Evolutionary conservation across 2,888 invertebrate genomes (phyloP).

Genomic region (Plagodis dolabraria): DNA sequence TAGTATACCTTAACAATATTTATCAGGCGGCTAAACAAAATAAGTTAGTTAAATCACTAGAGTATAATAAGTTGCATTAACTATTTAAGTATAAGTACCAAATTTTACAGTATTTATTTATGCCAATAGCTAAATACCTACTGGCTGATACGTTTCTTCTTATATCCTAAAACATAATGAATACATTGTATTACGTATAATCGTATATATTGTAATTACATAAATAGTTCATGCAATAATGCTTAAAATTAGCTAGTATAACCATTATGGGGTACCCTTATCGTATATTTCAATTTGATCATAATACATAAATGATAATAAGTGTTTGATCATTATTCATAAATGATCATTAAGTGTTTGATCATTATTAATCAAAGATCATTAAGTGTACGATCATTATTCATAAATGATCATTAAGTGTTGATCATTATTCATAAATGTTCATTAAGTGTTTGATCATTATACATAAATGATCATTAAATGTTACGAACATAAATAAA

Average conservation of each 20-base stretch:
- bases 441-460: no score
- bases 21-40: slow-evolving; percentile 21
- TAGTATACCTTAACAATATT: slow-evolving; percentile 10
- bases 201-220: slow-evolving; percentile 5
- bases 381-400: no score
- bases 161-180: slow-evolving; percentile 7
- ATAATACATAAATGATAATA: no score
- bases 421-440: no score
- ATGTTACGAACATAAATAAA: no score
- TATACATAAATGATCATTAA: no score
- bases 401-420: no score
- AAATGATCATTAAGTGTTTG: no score
- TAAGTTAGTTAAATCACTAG: slow-evolving; percentile 16
- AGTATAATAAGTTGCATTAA: slow-evolving; percentile 9
- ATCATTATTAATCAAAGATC: no score
- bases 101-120: background rate
- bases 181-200: slow-evolving; percentile 1
- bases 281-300: no score
- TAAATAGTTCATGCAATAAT: background rate
- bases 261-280: background rate
- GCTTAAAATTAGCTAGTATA: background rate
- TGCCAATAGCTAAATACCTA: slow-evolving; percentile 1
- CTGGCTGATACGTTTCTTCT: slow-evolving; percentile 6
- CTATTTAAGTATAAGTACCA: background rate
- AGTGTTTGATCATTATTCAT: no score